Evolutionary conservation across 2,888 invertebrate species (phyloP).

Genomic region (Coelinius sp.): DNA sequence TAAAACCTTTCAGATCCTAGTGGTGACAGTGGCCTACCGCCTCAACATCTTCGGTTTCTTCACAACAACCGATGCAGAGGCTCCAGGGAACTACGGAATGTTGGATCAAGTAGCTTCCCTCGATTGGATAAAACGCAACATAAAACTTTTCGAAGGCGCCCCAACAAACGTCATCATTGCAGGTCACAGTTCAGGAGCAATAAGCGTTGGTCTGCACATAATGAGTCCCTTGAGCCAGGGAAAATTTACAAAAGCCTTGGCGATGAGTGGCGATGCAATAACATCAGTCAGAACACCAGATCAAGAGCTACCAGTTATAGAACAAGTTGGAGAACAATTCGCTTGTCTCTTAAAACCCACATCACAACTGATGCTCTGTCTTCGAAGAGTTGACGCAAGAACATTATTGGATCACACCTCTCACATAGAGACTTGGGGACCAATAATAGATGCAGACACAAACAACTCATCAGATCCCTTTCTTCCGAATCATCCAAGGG

Average conservation of each 20-base stretch:
- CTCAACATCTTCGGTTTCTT: slow-evolving; percentile 89
- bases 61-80: slow-evolving; percentile 83
- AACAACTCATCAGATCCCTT: slow-evolving; percentile 78
- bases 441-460: slow-evolving; percentile 81
- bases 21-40: slow-evolving; percentile 85
- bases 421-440: slow-evolving; percentile 80
- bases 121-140: slow-evolving; percentile 84
- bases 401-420: slow-evolving; percentile 75
- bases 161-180: slow-evolving; percentile 82
- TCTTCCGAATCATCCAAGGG: slow-evolving; percentile 78
- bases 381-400: slow-evolving; percentile 76
- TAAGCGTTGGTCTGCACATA: slow-evolving; percentile 84
- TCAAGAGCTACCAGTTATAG: slow-evolving; percentile 76
- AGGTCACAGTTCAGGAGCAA: slow-evolving; percentile 86
- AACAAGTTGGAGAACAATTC: slow-evolving; percentile 78
- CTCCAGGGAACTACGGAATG: slow-evolving; percentile 85
- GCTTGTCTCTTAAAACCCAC: slow-evolving; percentile 81
- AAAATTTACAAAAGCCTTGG: slow-evolving; percentile 82
- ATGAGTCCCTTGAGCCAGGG: slow-evolving; percentile 73
- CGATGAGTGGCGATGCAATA: slow-evolving; percentile 85
- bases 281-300: slow-evolving; percentile 77
- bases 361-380: slow-evolving; percentile 78
- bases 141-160: slow-evolving; percentile 82
- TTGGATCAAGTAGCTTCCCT: slow-evolving; percentile 87
- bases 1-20: slow-evolving; percentile 75